These are phyloP conservation scores for Aptenodytes patagonicus DNA, from an alignment of 2,113 vertebrate species.

Conservation along the genomic window DNA sequence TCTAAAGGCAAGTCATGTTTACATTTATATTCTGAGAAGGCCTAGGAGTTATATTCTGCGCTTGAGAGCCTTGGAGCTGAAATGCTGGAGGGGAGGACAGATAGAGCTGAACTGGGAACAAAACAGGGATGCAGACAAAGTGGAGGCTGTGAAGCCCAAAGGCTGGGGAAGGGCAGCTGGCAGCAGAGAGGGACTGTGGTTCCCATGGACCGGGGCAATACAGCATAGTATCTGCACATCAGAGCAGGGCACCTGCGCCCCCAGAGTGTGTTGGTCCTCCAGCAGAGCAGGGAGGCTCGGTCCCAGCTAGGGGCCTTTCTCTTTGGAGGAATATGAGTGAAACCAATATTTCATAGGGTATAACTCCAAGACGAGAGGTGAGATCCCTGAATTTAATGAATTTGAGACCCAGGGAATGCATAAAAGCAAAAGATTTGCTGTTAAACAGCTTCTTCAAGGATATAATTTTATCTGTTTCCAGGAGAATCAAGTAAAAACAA, in stretches of 20 bases:
- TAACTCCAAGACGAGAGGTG: neutral
- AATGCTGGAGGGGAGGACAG: neutral
- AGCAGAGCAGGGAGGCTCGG: neutral
- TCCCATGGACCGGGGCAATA: accelerated
- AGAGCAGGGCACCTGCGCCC: neutral
- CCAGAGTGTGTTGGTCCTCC: neutral
- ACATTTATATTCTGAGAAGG: neutral
- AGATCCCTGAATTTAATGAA: neutral
- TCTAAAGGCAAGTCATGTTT: neutral
- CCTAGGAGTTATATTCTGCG: neutral
- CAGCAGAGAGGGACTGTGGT: neutral
- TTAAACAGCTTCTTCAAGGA: neutral
- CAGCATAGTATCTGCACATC: accelerated
- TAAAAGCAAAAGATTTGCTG: neutral
- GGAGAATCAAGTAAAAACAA: neutral
- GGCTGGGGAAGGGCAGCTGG: neutral
- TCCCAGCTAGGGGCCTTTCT: neutral
- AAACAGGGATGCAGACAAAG: neutral
- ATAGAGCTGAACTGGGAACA: neutral
- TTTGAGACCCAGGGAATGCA: neutral
- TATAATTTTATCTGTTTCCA: neutral
- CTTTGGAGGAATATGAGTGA: neutral
- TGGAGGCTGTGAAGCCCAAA: neutral
- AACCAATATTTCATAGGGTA: neutral
- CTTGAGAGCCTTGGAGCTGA: neutral